phyloP scores from a whole-genome alignment of 1,140 invertebrate species.

The Planococcus citri region DNA sequence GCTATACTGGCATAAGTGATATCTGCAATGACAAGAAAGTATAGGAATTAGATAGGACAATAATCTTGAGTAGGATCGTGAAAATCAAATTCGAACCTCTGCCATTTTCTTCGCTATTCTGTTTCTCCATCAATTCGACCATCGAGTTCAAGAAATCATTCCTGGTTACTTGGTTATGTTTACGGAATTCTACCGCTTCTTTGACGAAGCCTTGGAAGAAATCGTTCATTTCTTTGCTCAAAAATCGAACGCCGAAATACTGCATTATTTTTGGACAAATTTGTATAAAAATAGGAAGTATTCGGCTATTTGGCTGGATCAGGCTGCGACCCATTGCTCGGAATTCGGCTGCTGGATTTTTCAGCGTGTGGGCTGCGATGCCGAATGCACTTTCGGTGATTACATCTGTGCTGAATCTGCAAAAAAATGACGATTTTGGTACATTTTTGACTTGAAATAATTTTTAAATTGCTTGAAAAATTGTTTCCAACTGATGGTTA shows the following conservation, averaged over 20 bases:
- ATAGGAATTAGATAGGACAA: too few relatives aligned
- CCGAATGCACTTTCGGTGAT: constrained; percentile 30
- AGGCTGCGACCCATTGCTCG: constrained; percentile 30
- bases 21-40: neutral
- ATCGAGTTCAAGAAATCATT: constrained; percentile 33
- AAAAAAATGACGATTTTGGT: too few relatives aligned
- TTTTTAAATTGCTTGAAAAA: too few relatives aligned
- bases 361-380: constrained; percentile 31
- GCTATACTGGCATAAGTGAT: constrained; percentile 48
- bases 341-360: constrained; percentile 42
- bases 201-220: constrained; percentile 30
- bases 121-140: constrained; percentile 24
- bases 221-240: constrained; percentile 27
- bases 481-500: too few relatives aligned
- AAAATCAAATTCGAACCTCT: neutral
- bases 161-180: constrained; percentile 27
- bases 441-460: too few relatives aligned
- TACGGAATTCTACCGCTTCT: constrained; percentile 30
- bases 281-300: constrained; percentile 17
- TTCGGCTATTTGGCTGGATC: constrained; percentile 25
- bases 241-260: constrained; percentile 16
- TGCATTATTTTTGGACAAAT: constrained; percentile 20
- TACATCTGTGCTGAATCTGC: constrained; percentile 28
- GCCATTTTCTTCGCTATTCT: constrained; percentile 16
- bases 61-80: too few relatives aligned